A percentile compares a stretch with the other conserved stretches of the same genome.
phyloP scores from a whole-genome alignment of 1,140 invertebrate species.

The Glomeris maerens region DNA sequence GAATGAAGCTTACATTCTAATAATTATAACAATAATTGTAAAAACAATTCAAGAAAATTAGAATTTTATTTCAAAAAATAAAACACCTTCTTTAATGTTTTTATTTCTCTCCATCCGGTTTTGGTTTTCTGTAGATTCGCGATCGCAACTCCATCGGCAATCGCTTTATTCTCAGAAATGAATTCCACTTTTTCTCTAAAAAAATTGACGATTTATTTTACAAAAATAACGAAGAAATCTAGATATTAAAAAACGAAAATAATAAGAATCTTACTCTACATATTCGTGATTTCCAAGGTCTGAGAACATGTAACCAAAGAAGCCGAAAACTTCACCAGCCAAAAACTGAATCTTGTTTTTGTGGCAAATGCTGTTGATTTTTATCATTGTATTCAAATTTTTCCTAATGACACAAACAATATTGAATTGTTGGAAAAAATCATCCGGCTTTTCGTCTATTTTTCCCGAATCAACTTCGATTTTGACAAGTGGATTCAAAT shows the following conservation, averaged over 20 bases:
- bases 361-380: slow-evolving; percentile 65
- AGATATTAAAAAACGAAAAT: background rate
- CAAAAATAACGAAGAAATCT: background rate
- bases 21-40: background rate
- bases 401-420: slow-evolving; percentile 69
- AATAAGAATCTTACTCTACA: slow-evolving; percentile 61
- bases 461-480: slow-evolving; percentile 54
- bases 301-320: slow-evolving; percentile 78
- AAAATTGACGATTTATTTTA: background rate
- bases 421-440: slow-evolving; percentile 65
- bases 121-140: slow-evolving; percentile 14
- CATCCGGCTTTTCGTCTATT: slow-evolving; percentile 39
- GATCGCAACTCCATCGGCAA: slow-evolving; percentile 19
- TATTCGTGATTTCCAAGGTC: slow-evolving; percentile 77
- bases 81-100: too few relatives aligned
- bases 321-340: slow-evolving; percentile 82
- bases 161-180: slow-evolving; percentile 25
- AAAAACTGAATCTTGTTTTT: slow-evolving; percentile 69
- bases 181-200: slow-evolving; percentile 36
- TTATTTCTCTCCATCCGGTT: slow-evolving; percentile 10
- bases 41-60: background rate
- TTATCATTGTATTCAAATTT: slow-evolving; percentile 48
- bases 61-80: too few relatives aligned
- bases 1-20: too few relatives aligned
- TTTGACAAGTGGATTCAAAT: slow-evolving; percentile 84